Base-by-base conservation (phyloP, 2,797 vertebrate species). In the Darevskia nairensis region DNA sequence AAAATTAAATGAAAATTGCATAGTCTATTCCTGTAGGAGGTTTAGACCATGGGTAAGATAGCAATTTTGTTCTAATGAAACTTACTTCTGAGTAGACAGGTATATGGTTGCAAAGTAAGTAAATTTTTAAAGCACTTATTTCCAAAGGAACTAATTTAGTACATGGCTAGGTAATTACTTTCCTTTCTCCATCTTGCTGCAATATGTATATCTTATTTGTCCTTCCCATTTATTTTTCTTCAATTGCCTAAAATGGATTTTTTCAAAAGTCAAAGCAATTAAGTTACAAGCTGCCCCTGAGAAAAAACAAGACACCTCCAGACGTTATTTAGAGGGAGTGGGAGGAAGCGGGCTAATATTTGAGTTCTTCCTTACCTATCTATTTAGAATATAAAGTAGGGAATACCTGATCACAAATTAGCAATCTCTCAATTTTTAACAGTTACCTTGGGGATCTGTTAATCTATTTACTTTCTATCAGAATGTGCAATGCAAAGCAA, bases 261-360 rank as follows among this genome's bases (percentile, higher is more conserved):
- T 55, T 68, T 55, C n/a, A 66, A 68, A 72, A 80, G 78, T 87
- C 25, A 74, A 68, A 50, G 44, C 86, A 88, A 88, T 88, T 88
- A 88, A 83, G 46, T 87, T 72, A 61, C 80, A 87, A 81, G n/a
- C 39, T 83, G 23, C 80, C 59, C 72, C n/a, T 55, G 86, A 88
- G 80, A 27, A 83, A 77, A 35, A 88, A 77, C 29, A 69, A 69
- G 64, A 68, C 32, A 46, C 41, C 32, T 39, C 27, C 61, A 77
- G 80, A 55, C 74, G 77, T 77, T 77, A 68, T 77, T 77, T 77
- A 41, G 23, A 76, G 39, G 15, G 41, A 32, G 23, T 29, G 21
- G 39, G 11, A 72, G 25, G 3, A 86, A 55, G n/a, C 68, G 10
- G 5, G 8, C 9, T 64, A 46, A 80, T 80, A 74, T 61, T 21